Evolutionary conservation across 2,797 vertebrate species (phyloP).

Genomic region (Hemibagrus guttatus): DNA sequence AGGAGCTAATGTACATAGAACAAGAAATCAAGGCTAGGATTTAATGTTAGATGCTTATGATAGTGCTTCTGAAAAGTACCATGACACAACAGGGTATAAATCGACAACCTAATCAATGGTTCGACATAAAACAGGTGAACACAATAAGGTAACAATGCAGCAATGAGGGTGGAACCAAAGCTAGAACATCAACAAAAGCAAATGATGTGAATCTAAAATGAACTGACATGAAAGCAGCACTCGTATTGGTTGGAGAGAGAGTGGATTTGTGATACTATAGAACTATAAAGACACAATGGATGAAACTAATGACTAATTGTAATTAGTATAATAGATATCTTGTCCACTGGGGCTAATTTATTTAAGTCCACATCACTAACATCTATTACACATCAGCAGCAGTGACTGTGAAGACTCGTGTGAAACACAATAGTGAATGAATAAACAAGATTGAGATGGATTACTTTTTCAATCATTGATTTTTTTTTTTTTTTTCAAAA

Average conservation of each 20-base stretch:
- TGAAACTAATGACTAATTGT: background rate
- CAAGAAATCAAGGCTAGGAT: background rate
- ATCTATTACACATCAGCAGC: background rate
- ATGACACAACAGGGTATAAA: background rate
- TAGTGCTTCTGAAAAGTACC: background rate
- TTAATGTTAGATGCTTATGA: background rate
- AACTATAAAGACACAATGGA: background rate
- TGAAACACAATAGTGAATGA: background rate
- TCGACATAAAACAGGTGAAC: background rate
- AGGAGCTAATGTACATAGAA: background rate
- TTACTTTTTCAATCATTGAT: conserved; percentile 10
- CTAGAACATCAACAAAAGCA: background rate
- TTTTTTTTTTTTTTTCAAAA: background rate
- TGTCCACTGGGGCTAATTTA: background rate
- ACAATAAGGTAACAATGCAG: background rate
- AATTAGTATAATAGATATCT: background rate
- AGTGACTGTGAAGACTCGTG: background rate
- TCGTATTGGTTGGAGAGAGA: background rate
- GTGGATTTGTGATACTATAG: background rate
- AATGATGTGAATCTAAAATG: background rate
- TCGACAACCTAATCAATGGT: no score
- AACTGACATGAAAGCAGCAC: background rate
- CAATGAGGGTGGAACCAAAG: background rate
- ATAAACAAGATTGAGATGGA: background rate
- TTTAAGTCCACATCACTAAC: background rate